These are phyloP conservation scores for Leptosomus discolor DNA, from an alignment of 2,113 vertebrate species.

Conservation along the genomic window DNA sequence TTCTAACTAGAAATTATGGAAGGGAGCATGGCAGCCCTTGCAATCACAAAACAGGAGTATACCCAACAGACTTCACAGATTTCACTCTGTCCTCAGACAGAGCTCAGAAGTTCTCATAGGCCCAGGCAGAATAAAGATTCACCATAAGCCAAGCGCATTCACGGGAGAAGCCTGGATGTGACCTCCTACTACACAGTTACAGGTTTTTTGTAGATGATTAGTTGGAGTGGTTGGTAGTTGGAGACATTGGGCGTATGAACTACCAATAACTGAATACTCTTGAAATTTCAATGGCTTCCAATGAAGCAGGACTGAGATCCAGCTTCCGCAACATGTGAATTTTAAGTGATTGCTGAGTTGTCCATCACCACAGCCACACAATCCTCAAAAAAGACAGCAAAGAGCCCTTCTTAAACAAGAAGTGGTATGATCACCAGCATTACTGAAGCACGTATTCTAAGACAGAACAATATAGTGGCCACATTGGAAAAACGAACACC, in stretches of 20 bases:
- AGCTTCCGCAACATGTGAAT: background rate
- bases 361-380: background rate
- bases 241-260: background rate
- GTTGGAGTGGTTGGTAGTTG: background rate
- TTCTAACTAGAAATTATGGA: background rate
- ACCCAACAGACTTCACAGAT: background rate
- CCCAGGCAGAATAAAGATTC: background rate
- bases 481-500: no score
- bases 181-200: background rate
- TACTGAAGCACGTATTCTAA: background rate
- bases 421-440: background rate
- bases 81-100: background rate
- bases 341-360: background rate
- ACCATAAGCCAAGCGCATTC: background rate
- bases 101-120: background rate
- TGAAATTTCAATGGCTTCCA: background rate
- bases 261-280: background rate
- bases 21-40: background rate
- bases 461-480: background rate
- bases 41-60: background rate
- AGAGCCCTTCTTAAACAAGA: background rate
- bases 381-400: background rate
- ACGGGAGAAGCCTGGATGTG: background rate
- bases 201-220: background rate
- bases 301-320: background rate